Conservation (phyloP, 2,888 invertebrate genomes). For the Halocaridina rubra region DNA sequence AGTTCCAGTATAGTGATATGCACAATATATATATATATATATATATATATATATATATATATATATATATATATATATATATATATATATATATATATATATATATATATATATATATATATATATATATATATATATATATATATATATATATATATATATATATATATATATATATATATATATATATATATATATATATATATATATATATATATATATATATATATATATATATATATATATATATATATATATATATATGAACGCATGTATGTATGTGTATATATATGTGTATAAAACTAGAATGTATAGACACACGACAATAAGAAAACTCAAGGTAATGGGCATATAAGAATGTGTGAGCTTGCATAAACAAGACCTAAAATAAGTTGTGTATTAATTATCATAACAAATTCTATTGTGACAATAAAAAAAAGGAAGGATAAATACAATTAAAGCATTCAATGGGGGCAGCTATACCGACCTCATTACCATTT, state of each 20-base stretch:
- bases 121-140: constrained; percentile 28
- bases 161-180: constrained; percentile 38
- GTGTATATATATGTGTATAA: not conserved
- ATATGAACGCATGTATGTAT: constrained; percentile 12
- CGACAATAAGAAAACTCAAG: no score
- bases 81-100: constrained; percentile 28
- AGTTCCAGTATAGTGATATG: not conserved
- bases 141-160: constrained; percentile 19
- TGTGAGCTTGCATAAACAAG: no score
- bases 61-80: constrained; percentile 6
- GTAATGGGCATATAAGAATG: no score
- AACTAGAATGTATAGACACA: no score
- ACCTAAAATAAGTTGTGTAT: no score
- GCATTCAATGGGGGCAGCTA: no score
- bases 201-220: constrained; percentile 37
- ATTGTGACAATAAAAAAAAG: no score
- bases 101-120: constrained; percentile 28
- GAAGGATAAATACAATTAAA: no score
- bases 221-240: constrained; percentile 46
- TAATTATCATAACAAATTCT: no score
- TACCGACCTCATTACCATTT: no score
- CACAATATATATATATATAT: not conserved
- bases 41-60: constrained; percentile 7
- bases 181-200: constrained; percentile 34
- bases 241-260: constrained; percentile 29